Evolutionary conservation across 2,888 invertebrate species (phyloP), one percentile per base, ranked within the genome.

Genomic region (Drosophila histrio): DNA sequence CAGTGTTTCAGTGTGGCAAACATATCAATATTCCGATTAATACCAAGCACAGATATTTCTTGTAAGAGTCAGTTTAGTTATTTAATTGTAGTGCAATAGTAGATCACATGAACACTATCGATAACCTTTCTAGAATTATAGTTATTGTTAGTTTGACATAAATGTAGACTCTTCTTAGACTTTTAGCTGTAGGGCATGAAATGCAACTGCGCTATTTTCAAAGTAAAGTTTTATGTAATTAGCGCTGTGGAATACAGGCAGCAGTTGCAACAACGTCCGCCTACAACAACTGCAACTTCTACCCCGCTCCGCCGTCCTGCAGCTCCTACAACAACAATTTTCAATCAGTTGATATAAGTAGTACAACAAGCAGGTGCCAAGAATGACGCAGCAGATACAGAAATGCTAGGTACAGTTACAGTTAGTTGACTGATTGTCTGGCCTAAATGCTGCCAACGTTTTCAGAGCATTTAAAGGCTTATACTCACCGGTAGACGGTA

Each of bases 151-250:
- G 43, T n/a, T 28, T 4, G 6, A 2, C 6, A 7, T 0, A 26
- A 11, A 26, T 17, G 13, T 11, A n/a, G 22, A 41, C 15, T 5
- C n/a, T n/a, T 38, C 19, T 11, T 9, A 8, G 26, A n/a, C 21
- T 21, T 8, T 19, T 13, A n/a, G n/a, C 13, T 22, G 21, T 13
- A 38, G 58, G 58, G 58, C 24, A 58, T 34, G 19, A 65, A 65
- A 26, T 66, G 49, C 50, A 52, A 32, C 30, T 68, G 53, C 49
- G 44, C 19, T 34, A 8, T 67, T 56, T 66, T 60, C 60, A 52
- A 67, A 67, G 54, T 24, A 60, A 73, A 73, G 54, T 63, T 67
- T 73, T 26, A 67, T 17, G 60, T 67, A 67, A 73, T 65, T 72
- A 39, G 43, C 13, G 38, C 17, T 21, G 34, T n/a, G 70, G 70